These are phyloP conservation scores for Beroe ovata DNA, from an alignment of 37 sponge, comb jelly and placozoan species.

Conservation along the genomic window DNA sequence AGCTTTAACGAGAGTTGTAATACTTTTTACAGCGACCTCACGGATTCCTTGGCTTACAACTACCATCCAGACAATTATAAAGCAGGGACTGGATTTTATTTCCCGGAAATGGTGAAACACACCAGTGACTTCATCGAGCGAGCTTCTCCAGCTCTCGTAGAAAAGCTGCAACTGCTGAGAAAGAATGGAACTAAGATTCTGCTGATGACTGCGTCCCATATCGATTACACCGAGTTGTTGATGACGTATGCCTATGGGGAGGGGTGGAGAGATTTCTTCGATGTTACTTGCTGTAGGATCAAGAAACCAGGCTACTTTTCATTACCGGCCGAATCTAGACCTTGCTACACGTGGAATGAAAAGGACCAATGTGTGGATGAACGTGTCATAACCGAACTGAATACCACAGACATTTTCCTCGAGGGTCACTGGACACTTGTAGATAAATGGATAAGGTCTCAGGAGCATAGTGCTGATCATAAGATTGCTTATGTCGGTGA, in stretches of 20 bases:
- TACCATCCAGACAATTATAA: slow-evolving; percentile 51
- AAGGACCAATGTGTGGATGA: not conserved
- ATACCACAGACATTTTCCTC: not conserved
- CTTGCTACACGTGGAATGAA: not conserved
- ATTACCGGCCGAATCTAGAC: not conserved
- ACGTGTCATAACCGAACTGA: not conserved
- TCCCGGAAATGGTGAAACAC: slow-evolving; percentile 24
- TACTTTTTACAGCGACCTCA: slow-evolving; percentile 5
- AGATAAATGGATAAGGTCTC: slow-evolving; percentile 29
- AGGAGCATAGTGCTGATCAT: not conserved
- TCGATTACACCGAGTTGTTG: slow-evolving; percentile 42
- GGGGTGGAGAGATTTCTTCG: slow-evolving; percentile 38
- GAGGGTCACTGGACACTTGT: slow-evolving; percentile 56
- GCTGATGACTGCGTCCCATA: slow-evolving; percentile 21
- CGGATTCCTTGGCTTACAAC: slow-evolving; percentile 12
- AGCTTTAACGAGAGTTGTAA: not conserved
- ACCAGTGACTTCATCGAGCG: not conserved
- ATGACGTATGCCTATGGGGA: slow-evolving; percentile 16
- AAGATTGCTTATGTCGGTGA: slow-evolving; percentile 37
- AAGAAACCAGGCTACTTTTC: slow-evolving; percentile 44
- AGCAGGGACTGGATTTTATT: not conserved
- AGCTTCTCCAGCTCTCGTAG: not conserved
- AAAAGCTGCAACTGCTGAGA: not conserved
- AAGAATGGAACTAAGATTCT: slow-evolving; percentile 2
- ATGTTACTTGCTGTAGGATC: slow-evolving; percentile 28